phyloP scores from a whole-genome alignment of 2,888 invertebrate species.

The Sarcophaga caerulescens region DNA sequence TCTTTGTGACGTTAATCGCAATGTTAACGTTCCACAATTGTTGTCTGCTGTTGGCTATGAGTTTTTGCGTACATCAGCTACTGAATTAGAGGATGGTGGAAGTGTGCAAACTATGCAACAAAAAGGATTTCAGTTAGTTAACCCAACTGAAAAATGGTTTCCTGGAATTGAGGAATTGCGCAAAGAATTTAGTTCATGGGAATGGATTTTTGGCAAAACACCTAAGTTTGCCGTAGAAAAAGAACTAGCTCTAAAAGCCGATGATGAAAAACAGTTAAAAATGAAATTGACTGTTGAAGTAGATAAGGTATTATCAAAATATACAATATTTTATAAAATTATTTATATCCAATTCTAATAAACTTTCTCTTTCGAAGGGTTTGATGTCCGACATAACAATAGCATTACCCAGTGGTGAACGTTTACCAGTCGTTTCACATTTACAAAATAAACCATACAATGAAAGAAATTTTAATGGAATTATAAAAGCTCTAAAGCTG shows the following conservation, averaged over 20 bases:
- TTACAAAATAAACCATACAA: conserved; percentile 78
- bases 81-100: conserved; percentile 87
- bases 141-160: conserved; percentile 94
- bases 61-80: conserved; percentile 88
- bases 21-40: conserved; percentile 87
- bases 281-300: conserved; percentile 83
- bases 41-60: conserved; percentile 92
- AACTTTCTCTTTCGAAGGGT: conserved; percentile 72
- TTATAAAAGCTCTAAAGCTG: conserved; percentile 79
- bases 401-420: conserved; percentile 78
- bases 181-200: conserved; percentile 88
- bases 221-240: conserved; percentile 89
- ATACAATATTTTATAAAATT: neutral
- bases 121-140: conserved; percentile 91
- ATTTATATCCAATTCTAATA: conserved; percentile 7
- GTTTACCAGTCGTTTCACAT: conserved; percentile 79
- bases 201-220: conserved; percentile 94
- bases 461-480: conserved; percentile 79
- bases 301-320: conserved; percentile 76
- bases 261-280: conserved; percentile 82
- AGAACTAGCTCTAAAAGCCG: conserved; percentile 80
- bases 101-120: conserved; percentile 87
- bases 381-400: conserved; percentile 79
- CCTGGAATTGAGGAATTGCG: conserved; percentile 89
- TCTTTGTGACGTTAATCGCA: conserved; percentile 88